A percentile compares a stretch with the other conserved stretches of the same genome.
phyloP scores from a whole-genome alignment of 2,113 vertebrate species.

The Rattus rattus region DNA sequence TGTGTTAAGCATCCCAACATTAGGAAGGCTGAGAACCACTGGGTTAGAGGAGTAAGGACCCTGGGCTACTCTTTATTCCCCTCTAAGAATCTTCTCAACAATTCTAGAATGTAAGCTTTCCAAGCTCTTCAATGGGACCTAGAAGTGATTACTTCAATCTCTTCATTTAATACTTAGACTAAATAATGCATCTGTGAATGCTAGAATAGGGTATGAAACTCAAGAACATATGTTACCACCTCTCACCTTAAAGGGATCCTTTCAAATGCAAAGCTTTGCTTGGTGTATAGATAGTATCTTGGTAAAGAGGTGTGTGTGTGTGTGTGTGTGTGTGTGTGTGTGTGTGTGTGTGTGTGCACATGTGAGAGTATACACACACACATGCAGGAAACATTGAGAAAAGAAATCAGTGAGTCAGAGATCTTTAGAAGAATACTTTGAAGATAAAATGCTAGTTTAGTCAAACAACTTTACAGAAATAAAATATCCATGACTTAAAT shows the following conservation, averaged over 20 bases:
- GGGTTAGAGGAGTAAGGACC: neutral
- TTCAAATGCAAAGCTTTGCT: neutral
- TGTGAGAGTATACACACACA: neutral
- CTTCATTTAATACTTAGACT: neutral
- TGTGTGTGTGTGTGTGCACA: neutral
- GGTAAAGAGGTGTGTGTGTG: neutral
- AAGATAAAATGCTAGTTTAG: neutral
- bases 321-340: neutral
- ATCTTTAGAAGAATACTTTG: neutral
- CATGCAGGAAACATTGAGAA: neutral
- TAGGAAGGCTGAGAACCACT: neutral
- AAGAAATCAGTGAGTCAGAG: neutral
- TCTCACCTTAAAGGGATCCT: neutral
- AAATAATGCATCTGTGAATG: neutral
- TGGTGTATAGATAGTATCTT: neutral
- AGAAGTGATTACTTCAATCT: too few species aligned
- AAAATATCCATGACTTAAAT: neutral
- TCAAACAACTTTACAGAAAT: neutral
- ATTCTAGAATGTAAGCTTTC: neutral
- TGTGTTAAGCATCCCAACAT: neutral
- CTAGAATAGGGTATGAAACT: accelerated
- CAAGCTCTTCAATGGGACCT: neutral
- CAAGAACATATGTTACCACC: neutral
- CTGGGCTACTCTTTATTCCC: neutral
- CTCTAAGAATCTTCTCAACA: neutral